Base-by-base conservation (phyloP, 2,888 invertebrate genomes). In the Scotopteryx bipunctaria region DNA sequence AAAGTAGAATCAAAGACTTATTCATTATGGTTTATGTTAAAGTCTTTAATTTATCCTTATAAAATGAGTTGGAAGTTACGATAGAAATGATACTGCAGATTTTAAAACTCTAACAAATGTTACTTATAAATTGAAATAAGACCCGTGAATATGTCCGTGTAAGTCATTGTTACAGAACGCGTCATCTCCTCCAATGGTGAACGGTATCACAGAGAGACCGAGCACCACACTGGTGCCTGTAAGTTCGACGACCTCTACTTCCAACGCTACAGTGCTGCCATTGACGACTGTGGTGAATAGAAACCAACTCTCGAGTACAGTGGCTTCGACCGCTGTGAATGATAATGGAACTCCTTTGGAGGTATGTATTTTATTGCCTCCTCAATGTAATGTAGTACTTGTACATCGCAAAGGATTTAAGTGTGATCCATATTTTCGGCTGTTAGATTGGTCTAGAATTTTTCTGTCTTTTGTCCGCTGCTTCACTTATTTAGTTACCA, bases 131-230 rank as follows among this genome's bases (percentile, higher is more conserved):
- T 21, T 5, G 21, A 21, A 21, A 21, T 21, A 6, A 5, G 8
- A 21, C 6, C 5, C 2, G 1, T 5, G 3, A 21, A 21, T 21
- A 21, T 21, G 21, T 21, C 8, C 8, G 8, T 8, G 13, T 5
- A 15, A 31, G 21, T 17, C 8, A 11, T 27, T 27, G 1, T 21
- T 48, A 3, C 57, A 64, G 63, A 43, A n/a, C 25, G 8, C 46
- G 2, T 13, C 55, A 5, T 63, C 81, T 0, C 60, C 78, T 1
- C 77, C 84, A 0, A 54, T 83, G 9, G 35, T 83, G 50, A 87
- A 87, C 57, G 86, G 86, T 1, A 11, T 83, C 6, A 15, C 69
- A 0, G 82, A 84, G 5, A 69, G 49, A 8, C 41, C 43, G 13
- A 45, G 50, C 5, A 35, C 57, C 1, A 38, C 55, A 4, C 3